Conservation (phyloP, 2,797 vertebrate species). For the Tarsius wallacei region DNA sequence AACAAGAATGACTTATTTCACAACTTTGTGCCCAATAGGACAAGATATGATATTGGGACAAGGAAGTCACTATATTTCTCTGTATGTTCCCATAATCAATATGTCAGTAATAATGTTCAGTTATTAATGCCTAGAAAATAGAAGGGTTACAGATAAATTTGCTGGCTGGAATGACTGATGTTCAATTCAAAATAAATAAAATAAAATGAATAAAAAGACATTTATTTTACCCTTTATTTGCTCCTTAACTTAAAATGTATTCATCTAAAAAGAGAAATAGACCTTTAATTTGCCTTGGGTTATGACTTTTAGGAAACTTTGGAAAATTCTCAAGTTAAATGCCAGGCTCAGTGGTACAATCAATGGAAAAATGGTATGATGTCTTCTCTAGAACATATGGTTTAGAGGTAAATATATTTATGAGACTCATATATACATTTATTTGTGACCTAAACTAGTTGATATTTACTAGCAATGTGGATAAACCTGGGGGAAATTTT, state of each 20-base stretch:
- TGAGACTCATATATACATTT: neutral
- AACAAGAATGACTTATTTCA: constrained; percentile 8
- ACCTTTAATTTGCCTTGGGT: neutral
- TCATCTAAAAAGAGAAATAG: neutral
- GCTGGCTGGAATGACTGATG: neutral
- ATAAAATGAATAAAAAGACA: neutral
- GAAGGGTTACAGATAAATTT: neutral
- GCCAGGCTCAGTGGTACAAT: neutral
- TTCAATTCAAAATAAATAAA: constrained; percentile 54
- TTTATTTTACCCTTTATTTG: neutral
- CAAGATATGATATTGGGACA: neutral
- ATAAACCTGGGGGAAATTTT: neutral
- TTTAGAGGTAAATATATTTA: neutral
- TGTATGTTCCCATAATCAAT: constrained; percentile 15
- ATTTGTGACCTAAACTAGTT: neutral
- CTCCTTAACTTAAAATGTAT: neutral
- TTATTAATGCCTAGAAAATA: neutral
- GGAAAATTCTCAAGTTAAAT: neutral
- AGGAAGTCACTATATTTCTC: neutral
- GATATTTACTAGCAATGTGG: neutral
- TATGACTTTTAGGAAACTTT: neutral
- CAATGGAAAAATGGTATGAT: neutral
- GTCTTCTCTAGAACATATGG: neutral
- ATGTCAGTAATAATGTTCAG: neutral
- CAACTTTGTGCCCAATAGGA: neutral